A percentile compares a stretch with the other conserved stretches of the same genome.
These are phyloP conservation scores for Gopherus flavomarginatus DNA, from an alignment of 2,113 vertebrate genomes.

Conservation along the genomic window DNA sequence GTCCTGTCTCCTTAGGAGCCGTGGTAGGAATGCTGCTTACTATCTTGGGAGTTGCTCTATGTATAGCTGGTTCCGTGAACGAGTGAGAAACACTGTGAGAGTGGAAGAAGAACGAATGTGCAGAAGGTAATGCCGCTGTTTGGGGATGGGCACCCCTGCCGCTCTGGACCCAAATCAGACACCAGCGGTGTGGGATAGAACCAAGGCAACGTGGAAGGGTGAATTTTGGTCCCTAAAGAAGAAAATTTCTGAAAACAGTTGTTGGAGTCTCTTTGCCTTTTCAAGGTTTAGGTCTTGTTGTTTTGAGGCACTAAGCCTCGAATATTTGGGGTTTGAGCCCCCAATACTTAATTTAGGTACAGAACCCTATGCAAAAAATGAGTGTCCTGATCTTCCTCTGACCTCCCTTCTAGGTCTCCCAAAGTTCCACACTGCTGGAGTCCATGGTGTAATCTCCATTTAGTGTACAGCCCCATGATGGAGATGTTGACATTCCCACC, in stretches of 20 bases:
- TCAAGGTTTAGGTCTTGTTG: neutral
- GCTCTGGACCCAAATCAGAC: neutral
- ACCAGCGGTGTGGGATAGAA: neutral
- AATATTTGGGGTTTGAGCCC: neutral
- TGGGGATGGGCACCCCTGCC: neutral
- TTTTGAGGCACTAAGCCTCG: neutral
- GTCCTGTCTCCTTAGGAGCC: slow-evolving; percentile 76
- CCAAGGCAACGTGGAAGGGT: neutral
- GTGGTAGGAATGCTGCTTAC: slow-evolving; percentile 88
- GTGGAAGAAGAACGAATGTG: neutral
- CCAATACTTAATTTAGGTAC: neutral
- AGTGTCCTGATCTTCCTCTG: neutral
- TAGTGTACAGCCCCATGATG: neutral
- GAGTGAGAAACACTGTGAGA: neutral
- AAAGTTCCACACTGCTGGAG: neutral
- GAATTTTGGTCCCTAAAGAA: neutral
- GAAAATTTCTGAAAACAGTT: rapidly evolving
- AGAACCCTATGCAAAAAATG: neutral
- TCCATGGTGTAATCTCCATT: neutral
- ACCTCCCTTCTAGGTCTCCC: neutral
- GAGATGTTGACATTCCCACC: neutral
- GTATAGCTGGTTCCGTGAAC: slow-evolving; percentile 82
- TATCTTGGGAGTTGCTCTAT: slow-evolving; percentile 84
- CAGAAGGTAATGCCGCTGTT: rapidly evolving
- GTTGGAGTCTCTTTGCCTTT: neutral